Base-by-base conservation (phyloP, 2,797 vertebrate genomes). In the Oryzias dopingdopingensis region DNA sequence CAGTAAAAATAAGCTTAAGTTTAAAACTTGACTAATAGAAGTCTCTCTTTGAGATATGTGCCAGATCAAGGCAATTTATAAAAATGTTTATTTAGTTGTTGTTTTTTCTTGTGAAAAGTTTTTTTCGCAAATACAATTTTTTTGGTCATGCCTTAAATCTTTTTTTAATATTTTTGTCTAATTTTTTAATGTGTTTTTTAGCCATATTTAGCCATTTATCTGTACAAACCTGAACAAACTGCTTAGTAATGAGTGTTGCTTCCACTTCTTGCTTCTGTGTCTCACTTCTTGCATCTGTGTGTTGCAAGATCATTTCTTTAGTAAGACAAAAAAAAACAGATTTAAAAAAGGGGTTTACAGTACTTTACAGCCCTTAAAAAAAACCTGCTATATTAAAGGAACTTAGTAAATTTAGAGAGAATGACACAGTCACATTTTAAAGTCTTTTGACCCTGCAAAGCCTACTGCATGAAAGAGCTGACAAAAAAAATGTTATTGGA, bases 211-310 rank as follows among this genome's bases (percentile, higher is more conserved):
- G 20, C 24, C n/a, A 37, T 1, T 66, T 52, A 54, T 14, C 2
- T 6, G 15, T n/a, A 20, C 4, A 23, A 17, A 40, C 5, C 6
- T 56, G 32, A 37, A 37, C 2, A 42, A 79, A 54, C 4, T 15
- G 48, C 59, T 56, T 55, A 79, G 15, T 8, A 13, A 8, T 24
- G 0, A 13, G 14, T 22, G 17, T 16, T 23, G 22, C 23, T 67
- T 77, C 50, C 49, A 46, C 20, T 22, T 84, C 77, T 55, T 60
- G 17, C 52, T 80, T 83, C 16, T 41, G 6, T 29, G 20, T 22
- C 3, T 22, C 20, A 3, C 20, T 22, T 84, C 79, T 55, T 60
- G 17, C 52, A 77, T 83, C 16, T 41, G 6, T 37, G 40, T 65
- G 60, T 61, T 7, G 57, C 52, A 70, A 65, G 32, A 49, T 49